Evolutionary conservation across 2,113 vertebrate species (phyloP), one percentile per base, ranked within the genome.

Genomic region (Geococcyx californianus): DNA sequence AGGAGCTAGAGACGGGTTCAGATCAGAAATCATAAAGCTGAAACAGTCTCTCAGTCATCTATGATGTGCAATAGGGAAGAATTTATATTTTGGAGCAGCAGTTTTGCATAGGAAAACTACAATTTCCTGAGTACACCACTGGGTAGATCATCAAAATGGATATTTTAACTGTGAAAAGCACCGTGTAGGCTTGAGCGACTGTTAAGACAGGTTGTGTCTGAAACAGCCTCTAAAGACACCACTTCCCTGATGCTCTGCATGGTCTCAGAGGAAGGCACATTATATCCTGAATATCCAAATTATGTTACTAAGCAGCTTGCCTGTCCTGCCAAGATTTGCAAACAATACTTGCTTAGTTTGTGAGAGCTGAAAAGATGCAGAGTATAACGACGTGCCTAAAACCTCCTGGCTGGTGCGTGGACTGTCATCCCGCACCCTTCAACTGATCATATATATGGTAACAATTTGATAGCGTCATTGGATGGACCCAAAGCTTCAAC

Each of bases 241-340:
- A 47, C 18, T 31, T 81, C 83, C 80, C 26, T 31, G 60, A 23
- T 60, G 68, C 79, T 81, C 68, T 60, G 42, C 23, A 3, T 33
- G 66, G 40, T 89, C 74, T 93, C 89, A 26, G 79, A 94, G 81
- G 84, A 90, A 90, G 55, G 33, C 4, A 1, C 47, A 8, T 56
- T 59, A 36, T 4, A 85, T 42, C 44, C 49, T 60, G 5, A 18
- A 19, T 77, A 85, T 56, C 72, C 70, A 80, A 94, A 68, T 9
- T 31, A 49, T 52, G 52, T 90, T 84, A 80, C 68, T 63, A 86
- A 93, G 92, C 68, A 93, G 75, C 44, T 80, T 3, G 10, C 55
- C 73, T 52, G 21, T 75, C 93, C 84, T 90, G 40, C 83, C 68
- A 88, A 90, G 88, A 74, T 84, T 90, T 88, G 29, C 52, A 90